Evolutionary conservation across 37 sponge, comb jelly and placozoan genomes (phyloP), one percentile per base, ranked within the genome.

Genomic region (Haliclona indistincta): DNA sequence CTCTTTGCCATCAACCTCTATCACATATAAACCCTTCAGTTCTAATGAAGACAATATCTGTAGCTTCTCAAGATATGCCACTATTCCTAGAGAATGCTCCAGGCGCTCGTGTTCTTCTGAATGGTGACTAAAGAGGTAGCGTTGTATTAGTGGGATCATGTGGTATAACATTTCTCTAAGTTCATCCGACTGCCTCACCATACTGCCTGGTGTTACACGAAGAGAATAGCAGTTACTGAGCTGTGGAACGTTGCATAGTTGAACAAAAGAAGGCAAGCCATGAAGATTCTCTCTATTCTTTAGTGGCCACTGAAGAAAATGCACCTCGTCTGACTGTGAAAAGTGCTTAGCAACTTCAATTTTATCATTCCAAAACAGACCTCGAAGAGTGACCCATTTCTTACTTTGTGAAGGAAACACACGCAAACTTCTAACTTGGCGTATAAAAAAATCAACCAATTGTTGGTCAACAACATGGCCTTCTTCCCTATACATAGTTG

Each of bases 221-320:
- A 64, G 19, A 4, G 35, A 10, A 44, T 47, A 49, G 22, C 29
- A 33, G 7, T 67, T 55, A 43, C 71, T 76, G 15, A 76, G 64
- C 39, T 42, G 25, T 8, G 76, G 64, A 51, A 84, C 76, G 19
- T 68, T 52, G 20, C 45, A 76, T 39, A 76, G 19, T 15, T 62
- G 36, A n/a, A n/a, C n/a, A 42, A 69, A 32, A 47, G 66, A 66
- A 40, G n/a, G n/a, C n/a, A n/a, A n/a, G n/a, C 36, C 23, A 38
- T 10, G 43, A 53, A 63, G n/a, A 26, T 6, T 55, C 55, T 5
- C 49, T 28, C 39, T 56, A 6, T n/a, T n/a, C n/a, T n/a, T n/a
- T n/a, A n/a, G n/a, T n/a, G n/a, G n/a, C n/a, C n/a, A n/a, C 39
- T 70, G 63, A 2, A 84, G 54, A 70, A 84, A 76, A 40, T 76